Base-by-base conservation (phyloP, 1,140 invertebrate genomes). In the Lethrus apterus region DNA sequence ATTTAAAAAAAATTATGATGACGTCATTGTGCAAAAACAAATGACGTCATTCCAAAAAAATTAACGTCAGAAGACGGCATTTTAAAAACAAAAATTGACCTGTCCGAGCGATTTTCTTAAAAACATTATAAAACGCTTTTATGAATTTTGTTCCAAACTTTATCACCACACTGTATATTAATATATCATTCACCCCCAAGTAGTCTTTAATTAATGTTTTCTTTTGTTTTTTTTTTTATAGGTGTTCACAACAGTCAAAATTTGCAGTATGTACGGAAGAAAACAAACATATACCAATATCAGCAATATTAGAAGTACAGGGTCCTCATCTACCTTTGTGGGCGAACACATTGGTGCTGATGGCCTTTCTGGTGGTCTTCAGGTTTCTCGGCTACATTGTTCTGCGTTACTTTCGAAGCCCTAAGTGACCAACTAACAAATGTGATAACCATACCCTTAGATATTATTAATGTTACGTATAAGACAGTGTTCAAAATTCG, bases 351-450 rank as follows among this genome's bases (percentile, higher is more conserved):
- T 60, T 82, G 2, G 78, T 86, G n/a, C 69, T 88, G 32, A 55
- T 88, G 41, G 71, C 75, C 44, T 88, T 86, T 66, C 73, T 89
- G 34, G 57, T 86, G 44, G 72, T 83, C 35, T 87, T 87, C 66
- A 73, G 85, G 51, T 65, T 80, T 18, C 70, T 86, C 30, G 85
- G 85, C 35, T 89, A 89, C 61, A 65, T 84, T 41, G 83, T 87
- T 32, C 68, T 89, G 50, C 75, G 85, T 49, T 86, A 80, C 62
- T 72, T 84, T 58, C 76, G 83, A 50, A 76, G 79, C 56, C 79
- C 79, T 33, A 78, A 78, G 65, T 79, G 67, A 73, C 55, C 45
- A 30, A 18, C 13, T 48, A 44, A 33, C 42, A 35, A 38, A 35
- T 46, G 42, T 45, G 14, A 19, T 13, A 14, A 20, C 9, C 10